phyloP scores from a whole-genome alignment of 2,797 vertebrate species.

The Kryptopterus vitreolus region DNA sequence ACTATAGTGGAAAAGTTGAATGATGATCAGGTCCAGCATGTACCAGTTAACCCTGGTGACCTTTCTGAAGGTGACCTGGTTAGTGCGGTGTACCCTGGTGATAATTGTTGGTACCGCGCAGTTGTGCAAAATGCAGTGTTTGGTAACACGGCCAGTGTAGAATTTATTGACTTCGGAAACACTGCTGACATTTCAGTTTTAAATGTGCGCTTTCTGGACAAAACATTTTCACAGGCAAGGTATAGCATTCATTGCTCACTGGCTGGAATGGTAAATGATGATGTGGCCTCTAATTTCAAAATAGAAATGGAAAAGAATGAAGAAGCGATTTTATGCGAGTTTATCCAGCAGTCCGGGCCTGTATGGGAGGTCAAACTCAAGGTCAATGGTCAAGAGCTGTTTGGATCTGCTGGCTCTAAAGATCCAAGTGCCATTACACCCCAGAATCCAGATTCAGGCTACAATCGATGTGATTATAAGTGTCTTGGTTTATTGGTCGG shows the following conservation, averaged over 20 bases:
- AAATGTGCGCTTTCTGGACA: slow-evolving; percentile 70
- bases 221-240: slow-evolving; percentile 65
- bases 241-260: slow-evolving; percentile 82
- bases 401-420: slow-evolving; percentile 64
- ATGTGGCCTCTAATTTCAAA: slow-evolving; percentile 70
- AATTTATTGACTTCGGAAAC: slow-evolving; percentile 94
- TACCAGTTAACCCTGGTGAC: slow-evolving; percentile 54
- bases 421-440: slow-evolving; percentile 39
- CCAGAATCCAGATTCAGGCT: slow-evolving; percentile 27
- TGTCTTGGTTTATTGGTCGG: slow-evolving; percentile 61
- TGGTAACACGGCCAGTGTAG: slow-evolving; percentile 65
- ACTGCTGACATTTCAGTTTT: slow-evolving; percentile 68
- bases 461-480: slow-evolving; percentile 42
- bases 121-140: slow-evolving; percentile 71
- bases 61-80: slow-evolving; percentile 79
- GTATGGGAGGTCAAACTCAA: slow-evolving; percentile 85
- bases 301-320: slow-evolving; percentile 67
- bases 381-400: slow-evolving; percentile 64
- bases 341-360: slow-evolving; percentile 72
- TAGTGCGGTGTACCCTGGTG: slow-evolving; percentile 83
- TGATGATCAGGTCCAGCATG: slow-evolving; percentile 42
- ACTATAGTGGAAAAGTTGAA: slow-evolving; percentile 81
- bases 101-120: slow-evolving; percentile 86
- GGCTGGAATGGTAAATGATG: slow-evolving; percentile 54
- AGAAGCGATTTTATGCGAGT: slow-evolving; percentile 76